Base-by-base conservation (phyloP, 2,888 invertebrate species). In the Alloscopus bannaensis region DNA sequence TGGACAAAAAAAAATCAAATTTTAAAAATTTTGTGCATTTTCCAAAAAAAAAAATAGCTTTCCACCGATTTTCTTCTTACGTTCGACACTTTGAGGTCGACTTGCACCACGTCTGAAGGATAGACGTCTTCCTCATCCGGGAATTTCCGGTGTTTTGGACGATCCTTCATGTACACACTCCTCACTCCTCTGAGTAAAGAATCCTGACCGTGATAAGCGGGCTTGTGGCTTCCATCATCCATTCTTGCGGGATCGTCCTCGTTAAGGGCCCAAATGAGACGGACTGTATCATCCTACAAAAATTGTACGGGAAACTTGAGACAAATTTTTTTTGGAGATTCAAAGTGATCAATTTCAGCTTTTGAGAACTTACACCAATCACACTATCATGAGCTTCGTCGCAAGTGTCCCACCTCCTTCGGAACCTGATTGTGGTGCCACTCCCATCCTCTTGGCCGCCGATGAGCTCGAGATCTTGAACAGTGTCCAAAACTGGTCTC, bases 251-350 rank as follows among this genome's bases (percentile, higher is more conserved):
- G 80, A 28, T 80, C 72, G 16, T 76, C 29, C 24, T 78, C 75
- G 11, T 75, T 66, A 0, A 70, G 89, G 0, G 95, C 93, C 94
- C 95, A 96, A 26, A 95, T 91, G 0, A 96, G 91, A 87, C 94
- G 91, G 2, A 94, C 91, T 3, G 95, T 95, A 86, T 95, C 94
- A 20, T 81, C 78, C 76, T 76, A 18, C 16, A 20, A 40, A 52
- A 50, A 29, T 3, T n/a, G 4, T n/a, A 18, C 13, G 18, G 24
- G 11, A 55, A 40, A 4, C 13, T 52, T 36, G 8, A 69, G 13
- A 20, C 22, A 36, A 18, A 20, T 22, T 6, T 52, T 55, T 22
- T 28, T n/a, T 13, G n/a, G n/a, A n/a, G n/a, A n/a, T n/a, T n/a
- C n/a, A n/a, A n/a, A n/a, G n/a, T n/a, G n/a, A n/a, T n/a, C n/a